phyloP scores from a whole-genome alignment of 2,797 vertebrate genomes.

The Manis javanica region DNA sequence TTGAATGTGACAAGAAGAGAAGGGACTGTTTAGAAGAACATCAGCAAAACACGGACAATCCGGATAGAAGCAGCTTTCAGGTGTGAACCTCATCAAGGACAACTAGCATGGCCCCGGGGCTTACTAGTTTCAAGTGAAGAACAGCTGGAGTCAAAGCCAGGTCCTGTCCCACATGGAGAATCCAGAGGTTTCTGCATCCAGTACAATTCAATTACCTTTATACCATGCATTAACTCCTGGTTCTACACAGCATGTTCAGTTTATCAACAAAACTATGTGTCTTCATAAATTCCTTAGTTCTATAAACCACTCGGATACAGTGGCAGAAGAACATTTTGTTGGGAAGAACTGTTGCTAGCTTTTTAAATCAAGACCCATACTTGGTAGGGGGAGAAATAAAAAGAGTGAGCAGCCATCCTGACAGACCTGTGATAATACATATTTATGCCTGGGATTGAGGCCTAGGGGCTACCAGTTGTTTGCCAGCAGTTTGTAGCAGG shows the following conservation, averaged over 20 bases:
- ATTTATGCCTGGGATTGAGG: neutral
- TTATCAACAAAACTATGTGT: neutral
- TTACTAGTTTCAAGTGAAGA: neutral
- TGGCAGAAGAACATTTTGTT: neutral
- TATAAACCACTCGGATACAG: neutral
- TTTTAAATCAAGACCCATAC: neutral
- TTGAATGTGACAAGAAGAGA: neutral
- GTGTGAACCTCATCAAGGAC: rapidly evolving
- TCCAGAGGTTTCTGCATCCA: neutral
- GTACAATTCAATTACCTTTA: neutral
- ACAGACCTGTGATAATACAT: rapidly evolving
- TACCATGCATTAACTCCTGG: neutral
- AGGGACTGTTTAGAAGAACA: neutral
- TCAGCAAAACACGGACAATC: neutral
- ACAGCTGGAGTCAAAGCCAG: rapidly evolving
- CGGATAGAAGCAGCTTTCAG: neutral
- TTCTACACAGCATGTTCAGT: neutral
- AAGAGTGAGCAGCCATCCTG: neutral
- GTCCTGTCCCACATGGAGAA: neutral
- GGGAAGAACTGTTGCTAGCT: neutral
- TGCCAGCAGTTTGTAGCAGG: neutral
- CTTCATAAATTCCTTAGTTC: neutral
- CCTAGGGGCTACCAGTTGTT: neutral
- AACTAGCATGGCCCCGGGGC: neutral
- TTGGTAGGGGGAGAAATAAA: neutral